Percentiles rank a stretch among this genome's conserved stretches.
Evolutionary conservation across 2,888 invertebrate species (phyloP).

Genomic region (Stenodema calcarata): DNA sequence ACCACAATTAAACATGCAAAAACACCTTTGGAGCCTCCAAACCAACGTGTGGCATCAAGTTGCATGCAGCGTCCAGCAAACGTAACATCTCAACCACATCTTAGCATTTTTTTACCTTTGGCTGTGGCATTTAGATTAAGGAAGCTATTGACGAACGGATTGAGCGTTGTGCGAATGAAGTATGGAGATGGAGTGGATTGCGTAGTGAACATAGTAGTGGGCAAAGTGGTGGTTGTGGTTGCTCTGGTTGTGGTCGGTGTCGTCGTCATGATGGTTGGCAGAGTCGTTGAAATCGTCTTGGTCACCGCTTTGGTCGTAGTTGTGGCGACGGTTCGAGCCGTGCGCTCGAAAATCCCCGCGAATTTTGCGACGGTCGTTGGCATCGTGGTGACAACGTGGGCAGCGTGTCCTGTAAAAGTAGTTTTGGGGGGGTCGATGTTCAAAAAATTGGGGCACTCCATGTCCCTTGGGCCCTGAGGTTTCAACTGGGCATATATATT

Average conservation of each 20-base stretch:
- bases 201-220: slow-evolving; percentile 59
- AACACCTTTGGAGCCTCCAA: too few species aligned
- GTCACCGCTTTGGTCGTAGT: slow-evolving; percentile 61
- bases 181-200: slow-evolving; percentile 60
- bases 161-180: slow-evolving; percentile 13
- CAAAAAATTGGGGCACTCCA: too few species aligned
- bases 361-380: slow-evolving; percentile 63
- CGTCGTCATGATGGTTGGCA: slow-evolving; percentile 61
- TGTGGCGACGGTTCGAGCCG: slow-evolving; percentile 62
- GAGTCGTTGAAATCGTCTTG: slow-evolving; percentile 39
- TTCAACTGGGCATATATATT: too few species aligned
- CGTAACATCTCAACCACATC: neutral
- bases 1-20: too few species aligned
- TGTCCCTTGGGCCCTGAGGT: too few species aligned
- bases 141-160: slow-evolving; percentile 41
- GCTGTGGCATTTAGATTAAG: slow-evolving; percentile 60
- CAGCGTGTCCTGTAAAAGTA: slow-evolving; percentile 25
- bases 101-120: slow-evolving; percentile 47
- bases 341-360: slow-evolving; percentile 65
- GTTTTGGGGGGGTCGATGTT: too few species aligned
- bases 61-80: neutral
- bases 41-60: neutral
- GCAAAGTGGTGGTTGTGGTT: slow-evolving; percentile 64
- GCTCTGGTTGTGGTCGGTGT: slow-evolving; percentile 63
- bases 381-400: slow-evolving; percentile 39